These are phyloP conservation scores for Pollicipes pollicipes DNA, from an alignment of 1,140 invertebrate species.

Conservation along the genomic window DNA sequence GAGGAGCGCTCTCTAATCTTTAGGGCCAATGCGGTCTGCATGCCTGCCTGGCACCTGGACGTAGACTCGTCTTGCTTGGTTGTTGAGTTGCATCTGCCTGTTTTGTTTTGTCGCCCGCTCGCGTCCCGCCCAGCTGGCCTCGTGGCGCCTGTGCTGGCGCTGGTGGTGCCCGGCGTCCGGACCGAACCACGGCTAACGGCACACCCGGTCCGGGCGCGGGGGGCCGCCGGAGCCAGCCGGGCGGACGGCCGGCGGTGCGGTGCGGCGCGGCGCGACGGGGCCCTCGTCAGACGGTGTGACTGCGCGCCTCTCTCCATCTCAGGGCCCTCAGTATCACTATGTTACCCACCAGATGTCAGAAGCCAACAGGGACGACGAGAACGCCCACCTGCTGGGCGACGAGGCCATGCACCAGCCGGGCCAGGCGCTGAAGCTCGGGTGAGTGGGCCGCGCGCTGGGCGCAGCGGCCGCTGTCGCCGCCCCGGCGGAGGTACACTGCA, in stretches of 20 bases:
- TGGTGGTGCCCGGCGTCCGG: neutral
- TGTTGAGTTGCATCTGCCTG: neutral
- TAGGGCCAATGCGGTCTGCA: neutral
- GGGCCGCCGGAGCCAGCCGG: too few relatives aligned
- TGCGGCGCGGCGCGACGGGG: too few relatives aligned
- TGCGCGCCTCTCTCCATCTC: neutral
- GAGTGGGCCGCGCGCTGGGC: neutral
- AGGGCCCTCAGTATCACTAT: neutral
- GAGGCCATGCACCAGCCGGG: constrained; percentile 25
- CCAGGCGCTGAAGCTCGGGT: constrained; percentile 19
- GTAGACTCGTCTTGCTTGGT: neutral
- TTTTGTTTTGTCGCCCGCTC: too few relatives aligned
- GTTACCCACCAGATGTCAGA: constrained; percentile 4
- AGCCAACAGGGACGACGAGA: constrained; percentile 24
- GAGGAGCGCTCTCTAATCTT: too few relatives aligned
- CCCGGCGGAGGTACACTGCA: neutral
- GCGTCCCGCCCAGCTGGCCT: too few relatives aligned
- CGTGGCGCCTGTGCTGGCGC: too few relatives aligned
- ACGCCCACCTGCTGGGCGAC: constrained; percentile 28
- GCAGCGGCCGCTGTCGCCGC: neutral
- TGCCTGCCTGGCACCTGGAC: neutral
- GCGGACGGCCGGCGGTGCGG: too few relatives aligned
- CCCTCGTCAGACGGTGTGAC: neutral
- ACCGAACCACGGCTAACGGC: too few relatives aligned
- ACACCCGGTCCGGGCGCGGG: too few relatives aligned